Evolutionary conservation across 1,140 invertebrate genomes (phyloP), one percentile per base, ranked within the genome.

Genomic region (Carcinoscorpius rotundicauda): DNA sequence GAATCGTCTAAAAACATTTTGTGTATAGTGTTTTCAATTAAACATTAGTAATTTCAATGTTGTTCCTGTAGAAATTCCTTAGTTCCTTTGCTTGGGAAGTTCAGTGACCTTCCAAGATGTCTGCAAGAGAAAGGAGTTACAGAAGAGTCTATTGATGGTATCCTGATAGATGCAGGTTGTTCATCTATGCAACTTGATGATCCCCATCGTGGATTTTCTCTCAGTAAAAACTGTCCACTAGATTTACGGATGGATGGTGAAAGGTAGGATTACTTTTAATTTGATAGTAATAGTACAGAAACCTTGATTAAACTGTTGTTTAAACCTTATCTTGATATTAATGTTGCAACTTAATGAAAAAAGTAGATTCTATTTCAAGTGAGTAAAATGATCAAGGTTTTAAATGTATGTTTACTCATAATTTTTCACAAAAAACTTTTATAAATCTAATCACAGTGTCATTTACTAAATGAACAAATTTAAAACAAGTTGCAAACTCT

Each of bases 201-300:
- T 71, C 78, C 83, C 3, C 78, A 82, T 11, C 81, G 95, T 74
- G 95, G 95, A 4, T 98, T 98, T 78, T 85, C 88, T 9, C 70
- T 96, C 0, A 86, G 83, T 59, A 82, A 84, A 74, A 83, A 95
- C 81, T 92, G 91, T 0, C 88, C 87, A 6, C 80, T 98, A 60
- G 95, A 97, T 74, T 97, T 98, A 94, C 81, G 94, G 75, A 98
- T 98, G 94, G 89, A 95, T 80, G 84, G 85, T 3, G 77, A 81
- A 51, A 81, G 86, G 71, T 85, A 80, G 61, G 61, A 50, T 48
- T 64, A 29, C 29, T 29, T 29, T 29, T 55, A 52, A 3, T 49
- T 49, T 10, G 50, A 53, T 66, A 51, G 11, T 10, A 9, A 10
- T 11, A 3, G 5, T 57, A 29, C 4, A 52, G 51, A 64, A 63